phyloP scores from a whole-genome alignment of 2,113 vertebrate species.

The Pterocles orientalis region DNA sequence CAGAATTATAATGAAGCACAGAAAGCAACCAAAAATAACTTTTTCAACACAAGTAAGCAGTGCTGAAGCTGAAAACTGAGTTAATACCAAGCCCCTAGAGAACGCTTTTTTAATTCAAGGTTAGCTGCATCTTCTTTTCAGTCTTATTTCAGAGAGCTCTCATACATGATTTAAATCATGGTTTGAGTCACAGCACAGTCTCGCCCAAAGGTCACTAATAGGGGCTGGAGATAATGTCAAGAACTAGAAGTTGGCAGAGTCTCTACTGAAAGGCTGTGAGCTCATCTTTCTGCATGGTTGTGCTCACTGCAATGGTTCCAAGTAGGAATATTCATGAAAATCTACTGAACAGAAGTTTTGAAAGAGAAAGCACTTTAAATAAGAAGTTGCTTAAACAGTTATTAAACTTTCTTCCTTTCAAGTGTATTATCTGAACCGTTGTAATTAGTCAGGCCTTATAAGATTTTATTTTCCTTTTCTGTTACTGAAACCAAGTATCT shows the following conservation, averaged over 20 bases:
- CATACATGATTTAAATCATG: neutral
- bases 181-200: neutral
- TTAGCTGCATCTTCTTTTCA: neutral
- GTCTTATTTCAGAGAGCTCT: neutral
- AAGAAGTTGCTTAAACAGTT: neutral
- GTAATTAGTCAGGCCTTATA: neutral
- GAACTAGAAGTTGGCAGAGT: neutral
- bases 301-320: neutral
- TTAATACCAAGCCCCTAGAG: slow-evolving; percentile 18
- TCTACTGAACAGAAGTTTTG: neutral
- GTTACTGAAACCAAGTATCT: neutral
- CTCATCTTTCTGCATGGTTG: neutral
- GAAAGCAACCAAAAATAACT: slow-evolving; percentile 72
- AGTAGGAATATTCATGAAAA: neutral
- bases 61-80: neutral
- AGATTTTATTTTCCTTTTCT: neutral
- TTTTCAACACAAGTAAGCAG: slow-evolving; percentile 64
- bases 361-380: neutral
- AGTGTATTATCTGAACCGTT: neutral
- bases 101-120: neutral
- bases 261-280: neutral
- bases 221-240: neutral
- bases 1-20: slow-evolving; percentile 57
- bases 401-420: neutral
- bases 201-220: neutral